Conservation (phyloP, 1,140 invertebrate genomes). For the Cataglyphis hispanica region DNA sequence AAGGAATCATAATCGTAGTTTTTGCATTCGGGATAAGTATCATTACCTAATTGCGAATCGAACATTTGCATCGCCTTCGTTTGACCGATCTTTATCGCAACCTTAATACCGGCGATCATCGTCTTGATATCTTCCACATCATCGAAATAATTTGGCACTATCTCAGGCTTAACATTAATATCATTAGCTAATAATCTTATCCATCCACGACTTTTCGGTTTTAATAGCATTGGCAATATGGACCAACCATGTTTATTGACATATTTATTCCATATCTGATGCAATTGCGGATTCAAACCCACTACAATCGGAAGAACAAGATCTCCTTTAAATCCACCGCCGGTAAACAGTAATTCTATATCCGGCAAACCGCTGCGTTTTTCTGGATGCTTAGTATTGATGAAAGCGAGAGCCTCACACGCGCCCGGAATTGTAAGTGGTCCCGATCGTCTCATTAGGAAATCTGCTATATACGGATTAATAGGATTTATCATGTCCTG, state of each 20-base stretch:
- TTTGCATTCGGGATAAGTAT: conserved; percentile 89
- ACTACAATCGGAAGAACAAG: conserved; percentile 87
- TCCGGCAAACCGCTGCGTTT: conserved; percentile 90
- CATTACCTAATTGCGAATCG: conserved; percentile 88
- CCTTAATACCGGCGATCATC: conserved; percentile 89
- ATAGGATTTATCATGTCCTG: conserved; percentile 66
- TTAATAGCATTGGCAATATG: conserved; percentile 90
- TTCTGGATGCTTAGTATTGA: conserved; percentile 90
- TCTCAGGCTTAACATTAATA: conserved; percentile 92
- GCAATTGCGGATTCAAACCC: conserved; percentile 83
- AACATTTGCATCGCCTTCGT: conserved; percentile 88
- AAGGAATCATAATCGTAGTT: conserved; percentile 89
- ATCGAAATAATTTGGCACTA: conserved; percentile 93
- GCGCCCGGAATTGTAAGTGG: conserved; percentile 93
- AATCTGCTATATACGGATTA: conserved; percentile 84
- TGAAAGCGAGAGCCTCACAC: conserved; percentile 92
- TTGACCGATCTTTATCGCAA: conserved; percentile 87
- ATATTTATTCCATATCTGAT: conserved; percentile 86
- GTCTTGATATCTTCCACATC: conserved; percentile 89
- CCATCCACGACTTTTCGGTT: conserved; percentile 91
- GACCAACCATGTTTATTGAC: conserved; percentile 88
- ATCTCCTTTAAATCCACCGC: conserved; percentile 87
- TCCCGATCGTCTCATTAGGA: conserved; percentile 87
- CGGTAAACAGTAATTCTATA: conserved; percentile 91
- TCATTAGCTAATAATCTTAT: conserved; percentile 89